Evolutionary conservation across 2,113 vertebrate species (phyloP).

Genomic region (Pteronura brasiliensis): DNA sequence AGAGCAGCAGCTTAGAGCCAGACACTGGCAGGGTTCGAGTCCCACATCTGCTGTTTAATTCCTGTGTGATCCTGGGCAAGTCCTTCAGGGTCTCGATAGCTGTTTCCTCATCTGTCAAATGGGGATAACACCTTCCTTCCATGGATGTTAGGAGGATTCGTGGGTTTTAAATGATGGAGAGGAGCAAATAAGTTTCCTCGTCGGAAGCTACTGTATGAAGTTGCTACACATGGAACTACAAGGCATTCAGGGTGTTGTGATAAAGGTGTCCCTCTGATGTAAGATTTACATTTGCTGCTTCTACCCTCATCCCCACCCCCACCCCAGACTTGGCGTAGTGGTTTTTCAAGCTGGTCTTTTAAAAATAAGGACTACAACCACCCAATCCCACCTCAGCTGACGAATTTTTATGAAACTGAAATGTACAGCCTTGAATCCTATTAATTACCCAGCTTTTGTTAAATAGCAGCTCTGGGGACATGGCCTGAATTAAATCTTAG

Average conservation of each 20-base stretch:
- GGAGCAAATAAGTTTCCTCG: not conserved
- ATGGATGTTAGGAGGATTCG: not conserved
- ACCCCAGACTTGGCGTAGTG: not conserved
- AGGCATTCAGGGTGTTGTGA: not conserved
- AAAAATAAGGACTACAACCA: not conserved
- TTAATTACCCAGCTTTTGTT: not conserved
- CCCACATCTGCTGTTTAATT: not conserved
- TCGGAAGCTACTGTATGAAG: not conserved
- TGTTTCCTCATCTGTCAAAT: not conserved
- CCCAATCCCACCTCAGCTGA: not conserved
- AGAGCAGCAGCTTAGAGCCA: not conserved
- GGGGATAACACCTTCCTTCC: not conserved
- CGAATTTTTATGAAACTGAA: slow-evolving; percentile 32
- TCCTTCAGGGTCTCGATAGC: not conserved
- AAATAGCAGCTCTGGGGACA: not conserved
- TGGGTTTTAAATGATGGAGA: not conserved
- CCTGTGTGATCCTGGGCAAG: not conserved
- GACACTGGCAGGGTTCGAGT: not conserved
- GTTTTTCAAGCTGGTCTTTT: not conserved
- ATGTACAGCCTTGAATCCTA: not conserved
- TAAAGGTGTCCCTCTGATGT: not conserved
- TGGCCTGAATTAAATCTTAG: not conserved
- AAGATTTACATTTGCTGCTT: not conserved
- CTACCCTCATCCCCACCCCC: not conserved
- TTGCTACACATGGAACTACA: not conserved